phyloP scores from a whole-genome alignment of 2,113 vertebrate genomes.

The Micronisus gabar region DNA sequence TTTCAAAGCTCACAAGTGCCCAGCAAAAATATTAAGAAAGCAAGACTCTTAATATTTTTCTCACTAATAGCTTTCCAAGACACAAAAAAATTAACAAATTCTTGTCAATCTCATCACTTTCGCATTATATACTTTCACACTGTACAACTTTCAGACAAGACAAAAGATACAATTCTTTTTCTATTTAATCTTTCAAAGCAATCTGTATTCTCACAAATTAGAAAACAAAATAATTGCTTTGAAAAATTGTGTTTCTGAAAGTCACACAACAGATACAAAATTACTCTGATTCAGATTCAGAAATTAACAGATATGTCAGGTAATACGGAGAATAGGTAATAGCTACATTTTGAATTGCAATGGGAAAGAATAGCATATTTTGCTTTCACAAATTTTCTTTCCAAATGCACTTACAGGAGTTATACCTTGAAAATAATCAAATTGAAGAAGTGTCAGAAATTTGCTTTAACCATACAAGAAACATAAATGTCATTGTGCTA shows the following conservation, averaged over 20 bases:
- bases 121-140: background rate
- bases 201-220: background rate
- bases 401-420: constrained; percentile 78
- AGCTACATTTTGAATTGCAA: background rate
- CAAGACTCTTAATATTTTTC: background rate
- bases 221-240: background rate
- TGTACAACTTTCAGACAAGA: background rate
- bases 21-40: background rate
- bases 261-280: background rate
- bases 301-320: background rate
- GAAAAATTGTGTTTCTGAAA: background rate
- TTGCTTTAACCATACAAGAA: constrained; percentile 87
- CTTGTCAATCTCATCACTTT: background rate
- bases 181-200: background rate
- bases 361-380: background rate
- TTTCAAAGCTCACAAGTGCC: background rate
- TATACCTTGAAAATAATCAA: constrained; percentile 91
- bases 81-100: background rate
- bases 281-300: background rate
- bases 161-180: background rate
- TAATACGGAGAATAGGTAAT: background rate
- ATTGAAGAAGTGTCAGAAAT: constrained; percentile 94
- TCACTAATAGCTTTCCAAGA: background rate
- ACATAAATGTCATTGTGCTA: constrained; percentile 86
- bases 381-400: background rate